Conservation (phyloP, 2,113 vertebrate species). For the Arizona elegans region DNA sequence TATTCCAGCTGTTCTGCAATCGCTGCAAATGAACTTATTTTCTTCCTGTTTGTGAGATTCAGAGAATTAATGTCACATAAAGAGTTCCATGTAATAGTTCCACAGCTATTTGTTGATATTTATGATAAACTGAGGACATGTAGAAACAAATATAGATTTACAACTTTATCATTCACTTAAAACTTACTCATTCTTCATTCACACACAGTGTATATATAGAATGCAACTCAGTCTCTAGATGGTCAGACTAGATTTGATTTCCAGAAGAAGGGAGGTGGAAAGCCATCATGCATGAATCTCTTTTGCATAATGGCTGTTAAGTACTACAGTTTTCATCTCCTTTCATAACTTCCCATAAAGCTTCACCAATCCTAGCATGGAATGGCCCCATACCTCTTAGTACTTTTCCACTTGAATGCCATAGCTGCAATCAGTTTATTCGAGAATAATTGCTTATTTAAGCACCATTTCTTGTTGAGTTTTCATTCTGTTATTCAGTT, state of each 20-base stretch:
- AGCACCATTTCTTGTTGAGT: neutral
- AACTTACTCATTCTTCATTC: neutral
- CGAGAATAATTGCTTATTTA: neutral
- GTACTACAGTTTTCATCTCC: neutral
- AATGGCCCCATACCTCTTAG: neutral
- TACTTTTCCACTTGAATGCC: neutral
- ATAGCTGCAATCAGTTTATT: neutral
- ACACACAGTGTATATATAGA: neutral
- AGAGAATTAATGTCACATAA: neutral
- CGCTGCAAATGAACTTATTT: neutral
- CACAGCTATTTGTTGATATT: neutral
- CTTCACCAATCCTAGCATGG: neutral
- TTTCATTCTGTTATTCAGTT: neutral
- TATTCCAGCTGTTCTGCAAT: neutral
- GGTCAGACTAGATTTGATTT: neutral
- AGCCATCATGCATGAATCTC: neutral
- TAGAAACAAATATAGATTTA: neutral
- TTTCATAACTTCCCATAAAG: neutral
- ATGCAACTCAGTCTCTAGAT: neutral
- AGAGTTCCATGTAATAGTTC: neutral
- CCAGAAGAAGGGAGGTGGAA: neutral
- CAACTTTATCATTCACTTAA: neutral
- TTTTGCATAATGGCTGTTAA: neutral
- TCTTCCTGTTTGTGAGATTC: neutral
- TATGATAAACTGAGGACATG: neutral